Evolutionary conservation across 1,140 invertebrate genomes (phyloP), one percentile per base, ranked within the genome.

Genomic region (Aphelenchoides avenae): DNA sequence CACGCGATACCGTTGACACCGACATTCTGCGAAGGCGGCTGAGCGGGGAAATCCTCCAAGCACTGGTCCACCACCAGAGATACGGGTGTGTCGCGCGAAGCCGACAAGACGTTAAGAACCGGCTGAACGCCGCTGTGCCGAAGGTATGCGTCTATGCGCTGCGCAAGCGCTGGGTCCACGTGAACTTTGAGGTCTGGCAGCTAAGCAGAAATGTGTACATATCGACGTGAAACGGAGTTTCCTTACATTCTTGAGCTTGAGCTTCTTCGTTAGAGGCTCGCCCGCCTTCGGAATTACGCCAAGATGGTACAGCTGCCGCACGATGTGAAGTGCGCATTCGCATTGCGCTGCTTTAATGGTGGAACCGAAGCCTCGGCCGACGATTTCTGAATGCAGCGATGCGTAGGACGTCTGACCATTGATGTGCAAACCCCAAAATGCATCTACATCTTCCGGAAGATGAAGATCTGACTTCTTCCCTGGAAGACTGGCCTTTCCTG

Each of bases 261-360:
- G 86, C 66, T 87, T 91, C 74, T 93, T 94, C 18, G 56, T 26
- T 9, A 31, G n/a, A n/a, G 39, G 22, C 3, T 89, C 79, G 1
- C 86, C 86, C 2, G 89, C 89, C n/a, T 79, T 83, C 78, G 93
- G 90, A 59, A 97, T 90, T 1, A 94, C 87, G 56, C 87, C 87
- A 42, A 95, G 83, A 83, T 97, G 92, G 77, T 86, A 97, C 3
- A 98, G 78, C 75, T 98, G 92, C 13, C 93, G 80, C 0, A 97
- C 89, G 11, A 97, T 78, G 0, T 91, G 95, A 6, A 98, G 78
- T 2, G 93, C 92, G 78, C 92, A 97, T 30, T 87, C 89, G 79
- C 95, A 94, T 66, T 90, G 93, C 0, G 94, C 91, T 1, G 86
- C 85, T 79, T 95, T 91, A 71, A 97, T 97, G 73, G 91, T 96